Evolutionary conservation across 64 coral and sea anemone genomes (phyloP), one percentile per base, ranked within the genome.

Genomic region (Pachyseris speciosa): DNA sequence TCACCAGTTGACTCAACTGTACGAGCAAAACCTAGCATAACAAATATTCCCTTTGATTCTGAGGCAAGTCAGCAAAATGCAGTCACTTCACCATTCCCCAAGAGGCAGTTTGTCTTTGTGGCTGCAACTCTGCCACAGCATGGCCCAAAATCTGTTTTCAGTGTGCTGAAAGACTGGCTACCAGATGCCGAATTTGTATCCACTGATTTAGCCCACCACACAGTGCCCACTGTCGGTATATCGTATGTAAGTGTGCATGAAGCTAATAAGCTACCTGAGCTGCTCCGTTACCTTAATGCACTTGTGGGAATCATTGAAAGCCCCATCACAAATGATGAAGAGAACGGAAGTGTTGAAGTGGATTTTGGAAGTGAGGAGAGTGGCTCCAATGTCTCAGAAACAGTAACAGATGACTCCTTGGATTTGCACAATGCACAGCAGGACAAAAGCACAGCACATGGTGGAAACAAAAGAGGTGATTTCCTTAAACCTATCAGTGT

Each of bases 101-200:
- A 92, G 31, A 75, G 90, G 34, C 97, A 99, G 59, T 99, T 99
- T 76, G 51, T 99, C 9, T 99, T 99, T 93, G 94, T 92, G 16
- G 97, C 97, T 38, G 97, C 97, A 47, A 99, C 97, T 43, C 61
- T 99, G 43, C 97, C 97, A 16, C 80, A 78, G 20, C 90, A 86
- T 58, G 97, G 97, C 12, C 73, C 85, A 29, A 93, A 93, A 75
- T 86, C 89, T 30, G 85, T 74, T 57, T 83, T 79, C 5, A 89
- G 86, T 85, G 90, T 95, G 53, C 61, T 99, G 15, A 83, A 31
- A 25, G 76, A 83, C 10, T 95, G 93, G 90, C 69, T 93, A 38
- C 86, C 86, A 27, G 83, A 93, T 16, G 72, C 73, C 29, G 36
- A 90, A 39, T 19, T 86, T 17, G 36, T 99, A 8, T 81, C 77